Conservation (phyloP, 2,113 vertebrate genomes). For the Tetrao urogallus region DNA sequence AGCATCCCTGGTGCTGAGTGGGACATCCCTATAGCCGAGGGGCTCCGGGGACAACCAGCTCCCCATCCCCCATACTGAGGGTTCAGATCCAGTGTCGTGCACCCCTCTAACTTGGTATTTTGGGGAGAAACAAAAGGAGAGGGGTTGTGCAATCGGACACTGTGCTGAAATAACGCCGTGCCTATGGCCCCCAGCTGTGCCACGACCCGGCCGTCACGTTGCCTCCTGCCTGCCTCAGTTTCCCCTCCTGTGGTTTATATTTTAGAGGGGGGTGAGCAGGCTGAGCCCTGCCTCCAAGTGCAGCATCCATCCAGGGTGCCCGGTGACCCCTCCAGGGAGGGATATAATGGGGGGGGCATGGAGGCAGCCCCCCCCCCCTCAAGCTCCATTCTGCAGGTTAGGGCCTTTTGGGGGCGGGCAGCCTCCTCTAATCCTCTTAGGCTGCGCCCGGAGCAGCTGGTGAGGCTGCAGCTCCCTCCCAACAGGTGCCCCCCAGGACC, state of each 20-base stretch:
- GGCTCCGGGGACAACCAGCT: background rate
- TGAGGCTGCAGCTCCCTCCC: conserved; percentile 17
- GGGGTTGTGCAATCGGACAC: background rate
- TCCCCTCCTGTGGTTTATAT: background rate
- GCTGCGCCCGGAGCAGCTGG: conserved; percentile 51
- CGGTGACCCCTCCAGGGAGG: too few relatives aligned
- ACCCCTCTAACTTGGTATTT: background rate
- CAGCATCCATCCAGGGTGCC: background rate
- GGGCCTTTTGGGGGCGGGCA: background rate
- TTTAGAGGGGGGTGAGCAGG: background rate
- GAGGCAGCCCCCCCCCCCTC: background rate
- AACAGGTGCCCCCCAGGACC: conserved; percentile 49
- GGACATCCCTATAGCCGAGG: background rate
- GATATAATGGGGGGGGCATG: too few relatives aligned
- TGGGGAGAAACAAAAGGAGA: background rate
- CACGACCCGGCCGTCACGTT: too few relatives aligned
- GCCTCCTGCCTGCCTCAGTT: background rate
- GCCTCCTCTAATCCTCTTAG: conserved; percentile 47
- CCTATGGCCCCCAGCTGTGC: background rate
- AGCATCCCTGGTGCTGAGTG: background rate
- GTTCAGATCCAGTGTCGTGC: background rate
- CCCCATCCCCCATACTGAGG: background rate
- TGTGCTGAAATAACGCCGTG: background rate
- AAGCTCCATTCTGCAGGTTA: background rate
- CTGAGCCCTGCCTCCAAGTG: background rate